Base-by-base conservation (phyloP, 2,113 vertebrate species). In the Ceyx margarethae region DNA sequence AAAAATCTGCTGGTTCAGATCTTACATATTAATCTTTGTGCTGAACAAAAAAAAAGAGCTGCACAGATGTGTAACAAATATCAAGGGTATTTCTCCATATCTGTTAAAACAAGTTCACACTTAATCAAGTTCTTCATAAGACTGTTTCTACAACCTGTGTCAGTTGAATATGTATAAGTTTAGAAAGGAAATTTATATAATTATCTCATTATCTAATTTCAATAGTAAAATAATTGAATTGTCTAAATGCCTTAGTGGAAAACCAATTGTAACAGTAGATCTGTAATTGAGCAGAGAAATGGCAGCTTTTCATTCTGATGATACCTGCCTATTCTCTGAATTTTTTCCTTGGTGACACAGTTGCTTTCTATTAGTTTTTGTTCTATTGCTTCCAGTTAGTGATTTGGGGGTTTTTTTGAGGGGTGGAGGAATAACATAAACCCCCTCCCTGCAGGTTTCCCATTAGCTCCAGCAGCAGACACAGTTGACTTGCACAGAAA, bases 201-300 rank as follows among this genome's bases (percentile, higher is more conserved):
- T 87, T 75, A 75, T 69, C 48, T 87, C 67, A 71, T 91, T 85
- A 69, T 45, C 58, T 87, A 54, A 79, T 82, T 89, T 83, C 42
- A 72, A 18, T 69, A 87, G 77, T 79, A 75, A 83, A 81, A 84
- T 87, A 79, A 84, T 37, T 72, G 33, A 89, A 26, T 51, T 80
- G 31, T 74, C 58, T 89, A 66, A 87, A 76, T 53, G 48, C 46
- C 57, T 78, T 26, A 71, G 80, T 64, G 31, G 60, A 65, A 90
- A 80, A 40, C 16, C 28, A 60, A 13, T 42, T 35, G 69, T 53
- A 48, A 9, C 29, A n/a, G 45, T 10, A 43, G 31, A 17, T 60
- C 8, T 29, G 74, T 40, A 76, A 45, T 54, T 64, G n/a, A 13
- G 23, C 33, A 60, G 0, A 16, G 42, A 77, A 85, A 60, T 7